These are phyloP conservation scores for Tetramorium bicarinatum DNA, from an alignment of 2,888 invertebrate species.

Conservation along the genomic window DNA sequence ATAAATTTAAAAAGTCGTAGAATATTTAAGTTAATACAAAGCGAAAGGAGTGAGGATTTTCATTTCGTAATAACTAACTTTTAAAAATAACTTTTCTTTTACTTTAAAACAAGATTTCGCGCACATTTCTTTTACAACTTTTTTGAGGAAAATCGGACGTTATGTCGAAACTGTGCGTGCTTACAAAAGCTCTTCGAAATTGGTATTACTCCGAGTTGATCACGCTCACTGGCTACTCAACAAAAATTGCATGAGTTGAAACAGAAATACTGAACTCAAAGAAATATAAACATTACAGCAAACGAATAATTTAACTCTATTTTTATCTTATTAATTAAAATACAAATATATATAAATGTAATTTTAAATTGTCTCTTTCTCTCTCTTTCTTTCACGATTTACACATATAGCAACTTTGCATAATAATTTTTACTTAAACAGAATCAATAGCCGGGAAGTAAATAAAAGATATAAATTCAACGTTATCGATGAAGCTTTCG, in stretches of 20 bases:
- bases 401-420: background rate
- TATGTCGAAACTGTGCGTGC: conserved; percentile 28
- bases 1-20: background rate
- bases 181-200: conserved; percentile 15
- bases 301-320: background rate
- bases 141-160: conserved; percentile 22
- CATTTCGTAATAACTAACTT: background rate
- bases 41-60: background rate
- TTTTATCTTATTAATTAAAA: background rate
- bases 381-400: background rate
- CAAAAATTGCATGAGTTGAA: conserved; percentile 22
- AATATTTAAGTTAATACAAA: background rate
- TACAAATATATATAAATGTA: background rate
- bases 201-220: conserved; percentile 24
- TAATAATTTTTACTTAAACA: background rate
- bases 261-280: background rate
- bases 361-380: background rate
- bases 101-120: background rate
- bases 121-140: background rate
- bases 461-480: background rate
- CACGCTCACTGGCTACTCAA: background rate
- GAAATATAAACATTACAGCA: background rate
- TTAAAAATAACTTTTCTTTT: conserved; percentile 3
- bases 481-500: conserved; percentile 2
- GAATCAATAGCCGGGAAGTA: background rate